Percentiles rank a stretch among this genome's conserved stretches.
phyloP scores from a whole-genome alignment of 2,797 vertebrate species.

The Avahi laniger region DNA sequence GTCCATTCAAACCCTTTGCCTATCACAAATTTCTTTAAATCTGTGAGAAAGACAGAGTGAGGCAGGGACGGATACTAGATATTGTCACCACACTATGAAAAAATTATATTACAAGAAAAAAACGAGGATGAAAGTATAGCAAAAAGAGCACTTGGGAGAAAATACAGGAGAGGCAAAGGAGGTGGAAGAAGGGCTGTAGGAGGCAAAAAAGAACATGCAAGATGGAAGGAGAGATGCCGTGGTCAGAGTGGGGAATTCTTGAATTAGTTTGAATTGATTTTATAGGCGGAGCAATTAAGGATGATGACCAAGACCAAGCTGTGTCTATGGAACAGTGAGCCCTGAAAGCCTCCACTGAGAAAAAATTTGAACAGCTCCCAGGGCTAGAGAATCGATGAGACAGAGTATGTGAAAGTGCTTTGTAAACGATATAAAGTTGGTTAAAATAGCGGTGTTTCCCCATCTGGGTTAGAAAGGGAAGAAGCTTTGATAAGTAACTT shows the following conservation, averaged over 20 bases:
- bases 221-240: background rate
- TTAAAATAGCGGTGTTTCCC: background rate
- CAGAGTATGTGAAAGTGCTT: background rate
- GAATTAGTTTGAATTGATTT: background rate
- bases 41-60: background rate
- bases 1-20: background rate
- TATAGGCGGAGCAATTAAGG: background rate
- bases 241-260: background rate
- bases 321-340: background rate
- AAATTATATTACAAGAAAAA: background rate
- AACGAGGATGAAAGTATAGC: background rate
- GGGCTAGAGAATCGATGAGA: constrained; percentile 29
- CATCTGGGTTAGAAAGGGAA: background rate
- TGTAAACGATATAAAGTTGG: background rate
- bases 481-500: background rate
- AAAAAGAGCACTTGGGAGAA: background rate
- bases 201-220: background rate
- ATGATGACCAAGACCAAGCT: background rate
- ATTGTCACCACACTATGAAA: background rate
- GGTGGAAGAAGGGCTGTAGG: background rate
- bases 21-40: background rate
- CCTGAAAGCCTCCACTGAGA: background rate
- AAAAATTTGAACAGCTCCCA: constrained; percentile 21
- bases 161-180: background rate
- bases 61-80: background rate